Evolutionary conservation across 2,113 vertebrate species (phyloP).

Genomic region (Fulica atra): DNA sequence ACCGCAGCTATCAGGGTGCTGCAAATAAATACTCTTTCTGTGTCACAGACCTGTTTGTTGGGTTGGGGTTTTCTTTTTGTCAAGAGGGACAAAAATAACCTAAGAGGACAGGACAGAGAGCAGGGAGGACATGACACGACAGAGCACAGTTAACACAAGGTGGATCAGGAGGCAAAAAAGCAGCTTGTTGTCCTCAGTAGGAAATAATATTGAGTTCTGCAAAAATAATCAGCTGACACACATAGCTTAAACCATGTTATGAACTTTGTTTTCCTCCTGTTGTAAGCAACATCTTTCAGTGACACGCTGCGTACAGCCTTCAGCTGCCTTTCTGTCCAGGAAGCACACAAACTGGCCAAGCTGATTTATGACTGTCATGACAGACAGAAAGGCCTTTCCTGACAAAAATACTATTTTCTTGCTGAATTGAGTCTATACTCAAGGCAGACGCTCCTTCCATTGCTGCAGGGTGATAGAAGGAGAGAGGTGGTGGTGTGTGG

Average conservation of each 20-base stretch:
- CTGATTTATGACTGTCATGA: background rate
- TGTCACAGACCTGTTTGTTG: background rate
- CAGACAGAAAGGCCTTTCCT: background rate
- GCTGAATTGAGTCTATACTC: background rate
- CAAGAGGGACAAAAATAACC: background rate
- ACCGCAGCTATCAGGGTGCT: background rate
- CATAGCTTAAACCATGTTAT: background rate
- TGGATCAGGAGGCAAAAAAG: background rate
- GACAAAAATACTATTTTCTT: background rate
- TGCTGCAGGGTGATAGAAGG: background rate
- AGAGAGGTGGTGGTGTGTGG: background rate
- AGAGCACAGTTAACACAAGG: background rate
- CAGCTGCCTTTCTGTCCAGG: background rate
- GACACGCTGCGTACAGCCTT: background rate
- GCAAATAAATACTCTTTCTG: background rate
- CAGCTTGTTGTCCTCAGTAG: background rate
- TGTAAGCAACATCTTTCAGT: background rate
- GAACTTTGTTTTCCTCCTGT: background rate
- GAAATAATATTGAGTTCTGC: background rate
- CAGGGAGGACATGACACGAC: background rate
- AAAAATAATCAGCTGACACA: conserved; percentile 20
- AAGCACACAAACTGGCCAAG: background rate
- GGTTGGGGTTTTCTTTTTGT: background rate
- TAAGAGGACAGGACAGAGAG: background rate
- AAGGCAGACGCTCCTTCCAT: background rate